Evolutionary conservation across 2,888 invertebrate genomes (phyloP).

Genomic region (Margaritifera margaritifera): DNA sequence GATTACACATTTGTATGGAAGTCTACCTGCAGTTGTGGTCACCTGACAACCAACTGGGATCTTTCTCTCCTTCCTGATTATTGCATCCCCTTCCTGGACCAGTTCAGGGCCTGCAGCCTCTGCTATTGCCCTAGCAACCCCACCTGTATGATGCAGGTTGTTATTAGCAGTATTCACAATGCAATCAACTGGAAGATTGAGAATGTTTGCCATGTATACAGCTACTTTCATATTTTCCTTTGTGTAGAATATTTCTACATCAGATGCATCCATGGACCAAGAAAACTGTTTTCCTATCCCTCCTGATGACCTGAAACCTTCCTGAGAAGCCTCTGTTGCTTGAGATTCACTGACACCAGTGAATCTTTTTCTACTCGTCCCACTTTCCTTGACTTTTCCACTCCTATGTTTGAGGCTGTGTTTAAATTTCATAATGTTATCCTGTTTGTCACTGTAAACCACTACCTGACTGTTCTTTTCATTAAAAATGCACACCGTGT

Average conservation of each 20-base stretch:
- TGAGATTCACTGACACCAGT: too few relatives aligned
- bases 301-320: too few relatives aligned
- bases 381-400: too few relatives aligned
- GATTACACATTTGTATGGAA: conserved; percentile 6
- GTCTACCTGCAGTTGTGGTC: conserved; percentile 7
- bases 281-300: too few relatives aligned
- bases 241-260: neutral
- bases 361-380: too few relatives aligned
- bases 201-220: conserved; percentile 13
- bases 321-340: too few relatives aligned
- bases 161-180: conserved; percentile 18
- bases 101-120: conserved; percentile 7
- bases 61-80: neutral
- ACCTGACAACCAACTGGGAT: neutral
- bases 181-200: conserved; percentile 3
- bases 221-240: conserved; percentile 3
- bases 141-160: conserved; percentile 1
- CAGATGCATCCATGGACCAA: too few relatives aligned
- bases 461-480: too few relatives aligned
- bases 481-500: too few relatives aligned
- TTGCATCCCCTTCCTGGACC: neutral
- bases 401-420: too few relatives aligned
- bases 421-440: too few relatives aligned
- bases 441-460: too few relatives aligned
- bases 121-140: conserved; percentile 4